These are phyloP conservation scores for Drosophila suboccidentalis DNA, from an alignment of 2,888 invertebrate species.

Conservation along the genomic window DNA sequence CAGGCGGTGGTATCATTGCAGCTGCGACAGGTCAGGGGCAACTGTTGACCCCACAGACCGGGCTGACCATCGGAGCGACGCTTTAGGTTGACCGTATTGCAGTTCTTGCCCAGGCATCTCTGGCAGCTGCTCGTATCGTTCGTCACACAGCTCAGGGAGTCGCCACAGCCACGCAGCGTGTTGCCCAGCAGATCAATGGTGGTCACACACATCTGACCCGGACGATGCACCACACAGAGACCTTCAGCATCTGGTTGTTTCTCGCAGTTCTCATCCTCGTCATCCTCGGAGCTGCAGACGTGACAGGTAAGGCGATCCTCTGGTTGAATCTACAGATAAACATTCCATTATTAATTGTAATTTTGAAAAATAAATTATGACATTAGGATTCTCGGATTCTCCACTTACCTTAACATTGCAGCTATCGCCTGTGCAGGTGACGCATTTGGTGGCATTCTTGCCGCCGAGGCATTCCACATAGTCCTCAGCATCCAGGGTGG, in stretches of 20 bases:
- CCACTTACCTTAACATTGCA: slow-evolving; percentile 74
- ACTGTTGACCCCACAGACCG: slow-evolving; percentile 77
- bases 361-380: too few relatives aligned
- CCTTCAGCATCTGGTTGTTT: slow-evolving; percentile 42
- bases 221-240: slow-evolving; percentile 65
- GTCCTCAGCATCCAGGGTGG: slow-evolving; percentile 63
- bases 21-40: slow-evolving; percentile 75
- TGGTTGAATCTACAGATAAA: slow-evolving; percentile 71
- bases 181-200: slow-evolving; percentile 55
- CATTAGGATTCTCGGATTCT: not conserved
- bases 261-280: slow-evolving; percentile 60
- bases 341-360: not conserved
- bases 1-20: slow-evolving; percentile 63
- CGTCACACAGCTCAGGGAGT: slow-evolving; percentile 57
- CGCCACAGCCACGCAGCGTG: slow-evolving; percentile 79
- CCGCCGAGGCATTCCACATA: slow-evolving; percentile 66
- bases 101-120: slow-evolving; percentile 63
- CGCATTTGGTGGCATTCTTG: slow-evolving; percentile 62
- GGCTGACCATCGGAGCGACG: slow-evolving; percentile 74
- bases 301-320: slow-evolving; percentile 76
- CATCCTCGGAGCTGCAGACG: slow-evolving; percentile 73
- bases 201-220: slow-evolving; percentile 69
- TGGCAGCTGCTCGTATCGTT: slow-evolving; percentile 55
- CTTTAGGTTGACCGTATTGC: slow-evolving; percentile 74
- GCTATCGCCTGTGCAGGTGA: slow-evolving; percentile 60